Conservation (phyloP, 1,140 invertebrate genomes). For the Pogonus chalceus region DNA sequence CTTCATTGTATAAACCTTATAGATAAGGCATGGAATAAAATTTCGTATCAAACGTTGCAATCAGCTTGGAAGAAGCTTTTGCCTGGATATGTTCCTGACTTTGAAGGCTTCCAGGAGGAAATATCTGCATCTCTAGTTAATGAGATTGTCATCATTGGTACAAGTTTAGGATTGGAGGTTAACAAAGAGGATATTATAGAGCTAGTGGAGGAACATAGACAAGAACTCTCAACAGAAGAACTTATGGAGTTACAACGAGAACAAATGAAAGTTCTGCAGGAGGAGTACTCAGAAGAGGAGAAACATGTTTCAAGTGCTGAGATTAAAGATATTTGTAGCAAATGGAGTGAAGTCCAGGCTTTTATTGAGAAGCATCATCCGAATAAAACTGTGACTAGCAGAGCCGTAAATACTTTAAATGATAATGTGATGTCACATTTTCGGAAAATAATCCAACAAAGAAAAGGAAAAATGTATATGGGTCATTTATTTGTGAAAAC, state of each 20-base stretch:
- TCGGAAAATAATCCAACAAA: too few relatives aligned
- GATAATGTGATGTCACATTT: not conserved
- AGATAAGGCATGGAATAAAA: conserved; percentile 12
- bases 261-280: not conserved
- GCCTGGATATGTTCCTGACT: conserved; percentile 12
- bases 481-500: too few relatives aligned
- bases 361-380: conserved; percentile 5
- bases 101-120: conserved; percentile 3
- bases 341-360: not conserved
- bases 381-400: conserved; percentile 2
- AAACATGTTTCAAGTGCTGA: conserved; percentile 18
- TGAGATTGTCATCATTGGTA: conserved; percentile 22
- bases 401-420: conserved; percentile 7
- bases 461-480: too few relatives aligned
- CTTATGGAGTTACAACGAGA: not conserved
- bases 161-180: conserved; percentile 17
- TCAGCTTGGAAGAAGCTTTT: conserved; percentile 20
- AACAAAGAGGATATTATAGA: conserved; percentile 17
- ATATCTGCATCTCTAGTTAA: conserved; percentile 11
- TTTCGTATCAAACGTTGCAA: not conserved
- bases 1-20: conserved; percentile 20
- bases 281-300: not conserved
- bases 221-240: conserved; percentile 19
- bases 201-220: conserved; percentile 18
- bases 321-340: conserved; percentile 2